Conservation (phyloP, 2,888 invertebrate species). For the Carterocephalus palaemon region DNA sequence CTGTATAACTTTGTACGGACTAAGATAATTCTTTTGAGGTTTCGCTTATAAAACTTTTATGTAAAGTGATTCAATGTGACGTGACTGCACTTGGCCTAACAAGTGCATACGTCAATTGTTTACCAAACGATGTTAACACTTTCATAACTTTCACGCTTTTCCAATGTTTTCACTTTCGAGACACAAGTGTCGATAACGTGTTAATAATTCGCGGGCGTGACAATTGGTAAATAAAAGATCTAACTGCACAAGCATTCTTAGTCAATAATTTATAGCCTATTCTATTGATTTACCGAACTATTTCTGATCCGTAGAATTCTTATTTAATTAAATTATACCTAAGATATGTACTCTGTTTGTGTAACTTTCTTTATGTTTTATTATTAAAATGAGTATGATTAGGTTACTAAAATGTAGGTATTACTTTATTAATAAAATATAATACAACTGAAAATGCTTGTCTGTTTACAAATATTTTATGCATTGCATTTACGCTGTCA, state of each 20-base stretch:
- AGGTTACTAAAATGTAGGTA: neutral
- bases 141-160: slow-evolving; percentile 11
- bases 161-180: slow-evolving; percentile 8
- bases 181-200: slow-evolving; percentile 2
- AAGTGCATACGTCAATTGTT: slow-evolving; percentile 1
- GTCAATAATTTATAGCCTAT: slow-evolving; percentile 2
- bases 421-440: slow-evolving; percentile 1
- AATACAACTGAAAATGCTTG: slow-evolving; percentile 18
- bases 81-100: too few relatives aligned
- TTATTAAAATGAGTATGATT: slow-evolving; percentile 6
- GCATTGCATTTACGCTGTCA: neutral
- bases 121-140: slow-evolving; percentile 10
- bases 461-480: slow-evolving; percentile 5
- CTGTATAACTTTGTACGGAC: too few relatives aligned
- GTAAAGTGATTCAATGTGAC: too few relatives aligned
- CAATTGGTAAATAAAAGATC: slow-evolving; percentile 32
- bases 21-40: too few relatives aligned
- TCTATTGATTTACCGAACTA: neutral
- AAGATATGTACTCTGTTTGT: slow-evolving; percentile 7
- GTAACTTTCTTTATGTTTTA: slow-evolving; percentile 4
- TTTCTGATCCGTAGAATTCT: too few relatives aligned
- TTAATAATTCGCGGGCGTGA: slow-evolving; percentile 24
- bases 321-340: neutral
- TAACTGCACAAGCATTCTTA: slow-evolving; percentile 15
- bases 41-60: neutral